These are phyloP conservation scores for Antheraea pernyi DNA, from an alignment of 1,140 invertebrate species.

Conservation along the genomic window DNA sequence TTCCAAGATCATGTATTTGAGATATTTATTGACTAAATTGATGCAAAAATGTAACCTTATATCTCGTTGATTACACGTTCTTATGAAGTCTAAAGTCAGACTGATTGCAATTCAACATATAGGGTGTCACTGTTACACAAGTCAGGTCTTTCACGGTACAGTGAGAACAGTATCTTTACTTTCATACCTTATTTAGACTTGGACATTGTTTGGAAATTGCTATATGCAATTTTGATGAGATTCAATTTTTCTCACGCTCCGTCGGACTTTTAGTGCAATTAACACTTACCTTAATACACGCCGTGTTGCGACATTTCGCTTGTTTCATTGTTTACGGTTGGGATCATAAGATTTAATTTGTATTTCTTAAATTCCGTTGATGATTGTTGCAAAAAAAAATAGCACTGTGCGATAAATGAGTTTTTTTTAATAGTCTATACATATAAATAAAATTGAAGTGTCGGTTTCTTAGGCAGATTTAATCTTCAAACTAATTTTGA, in stretches of 20 bases:
- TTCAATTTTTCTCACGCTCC: slow-evolving; percentile 31
- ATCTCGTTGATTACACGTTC: not conserved
- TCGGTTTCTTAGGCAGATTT: too few species aligned
- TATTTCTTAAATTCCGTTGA: slow-evolving; percentile 23
- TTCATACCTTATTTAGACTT: slow-evolving; percentile 27
- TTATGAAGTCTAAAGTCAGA: not conserved
- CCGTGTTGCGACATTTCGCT: slow-evolving; percentile 21
- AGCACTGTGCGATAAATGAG: too few species aligned
- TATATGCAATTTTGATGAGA: slow-evolving; percentile 28
- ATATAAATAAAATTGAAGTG: too few species aligned
- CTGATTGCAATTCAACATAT: not conserved
- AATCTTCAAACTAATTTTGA: too few species aligned
- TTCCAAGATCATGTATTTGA: too few species aligned
- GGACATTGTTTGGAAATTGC: slow-evolving; percentile 33
- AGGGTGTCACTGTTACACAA: not conserved
- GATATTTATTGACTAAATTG: too few species aligned
- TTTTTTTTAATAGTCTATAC: too few species aligned
- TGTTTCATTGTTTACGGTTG: slow-evolving; percentile 18
- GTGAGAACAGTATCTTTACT: slow-evolving; percentile 14
- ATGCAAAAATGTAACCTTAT: too few species aligned
- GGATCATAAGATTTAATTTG: slow-evolving; percentile 15
- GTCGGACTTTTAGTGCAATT: slow-evolving; percentile 27
- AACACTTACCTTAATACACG: slow-evolving; percentile 22
- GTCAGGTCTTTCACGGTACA: slow-evolving; percentile 1
- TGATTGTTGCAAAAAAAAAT: not conserved